Conservation (phyloP, 2,888 invertebrate species). For the Holacanthella duospinosa region DNA sequence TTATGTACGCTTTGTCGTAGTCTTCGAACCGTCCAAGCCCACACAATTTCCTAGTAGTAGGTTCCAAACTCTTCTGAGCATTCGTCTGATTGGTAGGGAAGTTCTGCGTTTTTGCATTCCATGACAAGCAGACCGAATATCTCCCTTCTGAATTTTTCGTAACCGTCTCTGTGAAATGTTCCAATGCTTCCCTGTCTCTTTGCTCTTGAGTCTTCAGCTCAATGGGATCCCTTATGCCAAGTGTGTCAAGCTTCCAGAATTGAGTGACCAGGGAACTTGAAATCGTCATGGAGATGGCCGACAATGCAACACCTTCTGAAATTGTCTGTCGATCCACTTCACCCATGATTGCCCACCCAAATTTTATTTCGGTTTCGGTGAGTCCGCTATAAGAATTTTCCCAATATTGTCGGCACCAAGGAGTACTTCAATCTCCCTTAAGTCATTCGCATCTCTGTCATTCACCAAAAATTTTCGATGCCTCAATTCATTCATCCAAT, state of each 20-base stretch:
- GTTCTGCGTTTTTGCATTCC: not conserved
- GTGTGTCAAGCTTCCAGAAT: not conserved
- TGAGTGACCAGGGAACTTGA: not conserved
- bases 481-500: not conserved
- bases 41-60: slow-evolving; percentile 5
- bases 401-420: slow-evolving; percentile 4
- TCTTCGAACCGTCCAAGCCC: not conserved
- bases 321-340: not conserved
- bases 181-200: not conserved
- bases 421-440: slow-evolving; percentile 3
- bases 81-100: not conserved
- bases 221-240: slow-evolving; percentile 5
- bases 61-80: slow-evolving; percentile 2
- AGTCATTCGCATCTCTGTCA: not conserved
- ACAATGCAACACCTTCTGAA: not conserved
- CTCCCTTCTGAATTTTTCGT: not conserved
- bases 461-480: not conserved
- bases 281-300: not conserved
- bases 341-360: slow-evolving; percentile 11
- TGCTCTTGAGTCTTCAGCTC: not conserved
- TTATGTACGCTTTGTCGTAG: slow-evolving; percentile 1
- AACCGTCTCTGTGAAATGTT: not conserved
- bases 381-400: not conserved
- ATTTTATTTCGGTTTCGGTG: no score
- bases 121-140: slow-evolving; percentile 4